Percentiles rank a stretch among this genome's conserved stretches.
phyloP scores from a whole-genome alignment of 1,140 invertebrate genomes.

The Trinorchestia longiramus region DNA sequence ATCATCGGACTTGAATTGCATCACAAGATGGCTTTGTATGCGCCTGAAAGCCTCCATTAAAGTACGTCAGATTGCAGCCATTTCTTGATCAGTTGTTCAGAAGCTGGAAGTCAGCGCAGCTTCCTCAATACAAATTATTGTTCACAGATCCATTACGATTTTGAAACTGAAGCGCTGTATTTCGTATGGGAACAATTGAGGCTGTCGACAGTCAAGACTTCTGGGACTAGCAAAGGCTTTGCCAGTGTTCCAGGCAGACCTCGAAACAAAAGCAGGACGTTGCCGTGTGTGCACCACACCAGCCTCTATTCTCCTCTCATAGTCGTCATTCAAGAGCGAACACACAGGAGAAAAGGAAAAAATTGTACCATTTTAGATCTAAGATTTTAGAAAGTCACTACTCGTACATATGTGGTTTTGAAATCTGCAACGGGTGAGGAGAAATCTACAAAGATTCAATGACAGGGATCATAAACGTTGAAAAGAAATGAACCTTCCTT shows the following conservation, averaged over 20 bases:
- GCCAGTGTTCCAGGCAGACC: neutral
- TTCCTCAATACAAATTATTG: slow-evolving; percentile 26
- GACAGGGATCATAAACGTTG: too few species aligned
- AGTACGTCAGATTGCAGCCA: neutral
- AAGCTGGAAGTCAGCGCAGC: neutral
- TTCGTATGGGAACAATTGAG: slow-evolving; percentile 18
- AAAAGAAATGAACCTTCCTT: too few species aligned
- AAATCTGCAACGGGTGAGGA: too few species aligned
- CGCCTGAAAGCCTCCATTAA: neutral
- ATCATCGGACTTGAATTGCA: neutral
- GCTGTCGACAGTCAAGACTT: neutral
- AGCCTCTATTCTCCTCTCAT: too few species aligned
- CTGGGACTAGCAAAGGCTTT: neutral
- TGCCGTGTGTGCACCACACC: neutral
- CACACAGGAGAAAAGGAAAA: neutral
- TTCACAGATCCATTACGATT: slow-evolving; percentile 3
- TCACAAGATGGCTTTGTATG: neutral
- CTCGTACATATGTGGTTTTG: too few species aligned
- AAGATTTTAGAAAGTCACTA: neutral
- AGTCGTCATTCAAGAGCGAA: neutral
- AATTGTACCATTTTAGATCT: neutral
- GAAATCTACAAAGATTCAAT: too few species aligned
- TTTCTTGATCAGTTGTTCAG: slow-evolving; percentile 29
- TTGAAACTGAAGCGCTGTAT: neutral
- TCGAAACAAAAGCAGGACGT: neutral